These are phyloP conservation scores for Paradoxurus hermaphroditus DNA, from an alignment of 2,113 vertebrate species.

Conservation along the genomic window DNA sequence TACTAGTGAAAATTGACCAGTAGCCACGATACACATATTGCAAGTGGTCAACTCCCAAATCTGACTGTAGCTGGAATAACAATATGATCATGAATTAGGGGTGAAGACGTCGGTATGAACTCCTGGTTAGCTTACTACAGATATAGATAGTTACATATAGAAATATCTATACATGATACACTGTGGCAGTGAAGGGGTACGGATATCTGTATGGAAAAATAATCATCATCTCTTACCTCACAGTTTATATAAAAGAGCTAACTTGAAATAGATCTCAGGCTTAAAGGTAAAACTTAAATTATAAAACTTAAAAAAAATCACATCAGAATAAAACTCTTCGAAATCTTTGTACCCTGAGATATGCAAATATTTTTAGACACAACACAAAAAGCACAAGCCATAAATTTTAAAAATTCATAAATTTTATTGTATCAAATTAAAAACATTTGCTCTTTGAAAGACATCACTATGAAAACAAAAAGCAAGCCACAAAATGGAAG, in stretches of 20 bases:
- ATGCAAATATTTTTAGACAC: constrained; percentile 16
- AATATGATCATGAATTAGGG: not conserved
- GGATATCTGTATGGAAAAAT: not conserved
- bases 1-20: not conserved
- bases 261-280: not conserved
- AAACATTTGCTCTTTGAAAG: not conserved
- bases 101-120: not conserved
- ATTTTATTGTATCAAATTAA: not conserved
- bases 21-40: not conserved
- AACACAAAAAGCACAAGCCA: not conserved
- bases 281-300: not conserved
- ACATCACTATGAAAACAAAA: not conserved
- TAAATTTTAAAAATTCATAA: not conserved
- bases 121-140: not conserved
- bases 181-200: not conserved
- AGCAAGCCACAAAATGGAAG: not conserved
- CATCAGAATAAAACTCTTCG: not conserved
- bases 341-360: not conserved
- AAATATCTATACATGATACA: not conserved
- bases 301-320: not conserved
- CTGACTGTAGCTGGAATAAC: not conserved
- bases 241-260: not conserved
- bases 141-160: not conserved
- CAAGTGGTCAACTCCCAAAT: not conserved
- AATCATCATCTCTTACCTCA: not conserved